Evolutionary conservation across 2,888 invertebrate genomes (phyloP), one percentile per base, ranked within the genome.

Genomic region (Alitta virens): DNA sequence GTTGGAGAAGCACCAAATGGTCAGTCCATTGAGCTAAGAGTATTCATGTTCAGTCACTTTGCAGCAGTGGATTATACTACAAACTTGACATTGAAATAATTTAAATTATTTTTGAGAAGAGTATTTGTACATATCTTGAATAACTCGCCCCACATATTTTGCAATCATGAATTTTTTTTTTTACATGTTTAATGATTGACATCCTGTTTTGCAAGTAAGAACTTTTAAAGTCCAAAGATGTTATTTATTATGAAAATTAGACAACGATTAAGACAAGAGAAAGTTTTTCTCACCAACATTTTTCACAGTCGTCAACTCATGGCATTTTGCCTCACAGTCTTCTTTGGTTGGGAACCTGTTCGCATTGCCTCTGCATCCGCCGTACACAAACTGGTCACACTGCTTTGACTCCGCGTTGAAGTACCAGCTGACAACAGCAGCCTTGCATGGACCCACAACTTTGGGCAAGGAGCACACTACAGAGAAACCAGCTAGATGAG

Each of bases 331-430:
- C 43, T 42, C 25, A 25, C 60, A 60, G 3, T 54, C 54, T 24
- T 60, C 43, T 25, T 33, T 53, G 24, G 53, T 54, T 18, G 51
- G 40, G 38, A 60, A 60, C 21, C 60, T 40, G 60, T 60, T 60
- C 3, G 46, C 54, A 53, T 60, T 64, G 33, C 61, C 64, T 14
- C 42, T 38, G 42, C 69, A 69, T 16, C 69, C 69, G 16, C 69
- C 68, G 46, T 68, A 69, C 16, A 55, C 33, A 33, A 69, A 69
- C 25, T 60, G 56, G 25, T 59, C 46, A 57, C 72, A 72, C 16
- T 40, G 56, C n/a, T 60, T 60, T n/a, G 56, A 43, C 0, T 42
- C 25, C 16, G 52, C 26, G 61, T 70, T 66, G 50, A 60, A 72
- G 53, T 62, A 68, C 67, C 66, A 72, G n/a, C 67, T 54, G n/a